Evolutionary conservation across 2,113 vertebrate genomes (phyloP), one percentile per base, ranked within the genome.

Genomic region (Pelodiscus sinensis): DNA sequence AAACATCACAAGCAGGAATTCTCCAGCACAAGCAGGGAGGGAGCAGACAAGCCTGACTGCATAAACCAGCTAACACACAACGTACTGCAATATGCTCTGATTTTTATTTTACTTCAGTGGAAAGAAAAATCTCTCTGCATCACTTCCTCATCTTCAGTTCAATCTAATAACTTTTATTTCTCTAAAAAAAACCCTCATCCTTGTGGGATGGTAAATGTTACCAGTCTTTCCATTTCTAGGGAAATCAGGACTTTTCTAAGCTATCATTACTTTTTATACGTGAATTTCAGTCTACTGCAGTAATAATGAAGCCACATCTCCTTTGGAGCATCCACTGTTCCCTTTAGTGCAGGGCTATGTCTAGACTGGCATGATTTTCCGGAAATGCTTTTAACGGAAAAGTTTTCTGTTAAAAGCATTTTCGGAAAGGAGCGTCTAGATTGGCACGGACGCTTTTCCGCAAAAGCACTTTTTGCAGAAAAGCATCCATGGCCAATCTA

Each of bases 341-440:
- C 73, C 27, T 95, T 94, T 90, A 25, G 90, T 88, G 82, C 68
- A 92, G n/a, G n/a, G n/a, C n/a, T n/a, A n/a, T n/a, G n/a, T n/a
- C n/a, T n/a, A n/a, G n/a, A n/a, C n/a, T n/a, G n/a, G n/a, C n/a
- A n/a, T n/a, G n/a, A n/a, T n/a, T n/a, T n/a, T n/a, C n/a, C n/a
- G n/a, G n/a, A n/a, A n/a, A n/a, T n/a, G n/a, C n/a, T n/a, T n/a
- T n/a, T n/a, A n/a, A n/a, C n/a, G n/a, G n/a, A n/a, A n/a, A n/a
- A n/a, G n/a, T n/a, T n/a, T n/a, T n/a, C n/a, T n/a, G n/a, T n/a
- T n/a, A n/a, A n/a, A n/a, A n/a, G n/a, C n/a, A n/a, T n/a, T n/a
- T n/a, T n/a, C n/a, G n/a, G n/a, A n/a, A n/a, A n/a, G n/a, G n/a
- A n/a, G n/a, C n/a, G n/a, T n/a, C n/a, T n/a, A n/a, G n/a, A n/a